Base-by-base conservation (phyloP, 2,888 invertebrate species). In the Machimus rusticus region DNA sequence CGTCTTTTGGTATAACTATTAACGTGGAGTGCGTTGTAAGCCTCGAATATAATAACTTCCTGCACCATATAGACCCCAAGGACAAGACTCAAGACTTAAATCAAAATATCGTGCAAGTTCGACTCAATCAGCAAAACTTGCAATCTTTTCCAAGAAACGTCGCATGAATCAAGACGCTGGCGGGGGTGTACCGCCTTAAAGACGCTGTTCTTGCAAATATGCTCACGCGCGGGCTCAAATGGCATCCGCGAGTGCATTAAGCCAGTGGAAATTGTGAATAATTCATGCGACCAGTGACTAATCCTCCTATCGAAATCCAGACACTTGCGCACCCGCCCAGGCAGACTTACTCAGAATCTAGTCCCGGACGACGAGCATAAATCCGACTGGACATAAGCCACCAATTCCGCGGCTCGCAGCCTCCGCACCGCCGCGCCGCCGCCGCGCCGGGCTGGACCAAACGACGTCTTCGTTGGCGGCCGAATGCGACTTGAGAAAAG, bases 261-360 rank as follows among this genome's bases (percentile, higher is more conserved):
- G 37, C 39, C 82, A n/a, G 66, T n/a, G 16, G 37, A 84, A 84
- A 66, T 66, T 66, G 66, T 66, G 66, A 84, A 84, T 84, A 66
- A 84, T 39, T 84, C 82, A 84, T 23, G 5, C 55, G 37, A 84
- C 66, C 37, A 57, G 82, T 84, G 66, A 84, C 82, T 84, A 84
- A 84, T 84, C 82, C 66, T 28, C 66, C 66, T 66, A 39, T 84
- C 82, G 82, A 66, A 84, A 37, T 37, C 37, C 28, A 34, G 82
- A 2, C 28, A 14, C 12, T 34, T 82, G n/a, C 46, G 23, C 66
- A 16, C 66, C 66, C 66, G 37, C 66, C 82, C 82, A 84, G 28
- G 19, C 37, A 46, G 43, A 23, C 23, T 34, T 23, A 66, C 66
- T 23, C 6, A 23, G 79, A 46, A 57, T 4, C 66, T 66, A 37